Conservation (phyloP, 1,140 invertebrate species). For the Zaprionus taronus region DNA sequence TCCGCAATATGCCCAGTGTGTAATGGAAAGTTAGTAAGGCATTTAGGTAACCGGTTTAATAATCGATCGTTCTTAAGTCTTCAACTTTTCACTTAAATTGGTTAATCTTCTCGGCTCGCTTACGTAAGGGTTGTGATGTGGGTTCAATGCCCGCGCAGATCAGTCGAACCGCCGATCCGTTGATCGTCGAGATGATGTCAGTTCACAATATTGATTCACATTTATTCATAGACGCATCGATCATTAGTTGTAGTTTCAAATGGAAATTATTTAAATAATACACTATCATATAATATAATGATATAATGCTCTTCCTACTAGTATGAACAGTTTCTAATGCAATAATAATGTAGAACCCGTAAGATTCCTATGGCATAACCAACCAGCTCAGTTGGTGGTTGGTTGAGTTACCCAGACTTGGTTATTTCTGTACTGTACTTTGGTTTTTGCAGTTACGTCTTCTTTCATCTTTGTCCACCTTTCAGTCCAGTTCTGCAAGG, state of each 20-base stretch:
- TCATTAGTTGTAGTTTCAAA: constrained; percentile 15
- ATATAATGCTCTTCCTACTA: background rate
- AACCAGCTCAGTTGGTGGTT: constrained; percentile 3
- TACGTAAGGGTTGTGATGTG: constrained; percentile 39
- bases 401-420: constrained; percentile 9
- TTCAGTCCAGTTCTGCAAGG: constrained; percentile 33
- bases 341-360: background rate
- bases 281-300: background rate
- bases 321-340: background rate
- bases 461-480: constrained; percentile 28
- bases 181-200: constrained; percentile 23
- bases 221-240: constrained; percentile 31
- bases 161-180: background rate
- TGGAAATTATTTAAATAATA: constrained; percentile 1
- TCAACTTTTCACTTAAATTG: constrained; percentile 38
- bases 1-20: background rate
- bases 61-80: constrained; percentile 47
- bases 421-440: constrained; percentile 37
- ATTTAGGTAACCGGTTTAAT: constrained; percentile 40
- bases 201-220: constrained; percentile 18
- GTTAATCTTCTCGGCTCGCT: constrained; percentile 39
- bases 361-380: constrained; percentile 18
- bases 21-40: constrained; percentile 46
- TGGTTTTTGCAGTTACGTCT: constrained; percentile 47
- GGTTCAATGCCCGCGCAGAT: constrained; percentile 31